phyloP scores from a whole-genome alignment of 2,113 vertebrate species.

The Hepsetus odoe region DNA sequence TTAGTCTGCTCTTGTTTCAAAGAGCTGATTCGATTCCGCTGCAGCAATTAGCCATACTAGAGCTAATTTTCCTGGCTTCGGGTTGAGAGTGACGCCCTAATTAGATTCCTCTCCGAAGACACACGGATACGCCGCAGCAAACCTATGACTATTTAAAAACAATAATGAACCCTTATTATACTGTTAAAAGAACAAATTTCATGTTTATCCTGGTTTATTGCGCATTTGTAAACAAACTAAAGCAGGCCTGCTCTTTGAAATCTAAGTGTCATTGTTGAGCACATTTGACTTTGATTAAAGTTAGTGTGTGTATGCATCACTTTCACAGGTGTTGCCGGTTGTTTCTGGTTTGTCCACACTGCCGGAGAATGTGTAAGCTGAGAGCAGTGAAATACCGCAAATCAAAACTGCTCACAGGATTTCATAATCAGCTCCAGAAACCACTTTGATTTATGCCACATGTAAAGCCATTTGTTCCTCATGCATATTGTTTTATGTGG shows the following conservation, averaged over 20 bases:
- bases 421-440: conserved; percentile 1
- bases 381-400: background rate
- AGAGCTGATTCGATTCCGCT: conserved; percentile 99
- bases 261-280: conserved; percentile 77
- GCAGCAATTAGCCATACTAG: conserved; percentile 97
- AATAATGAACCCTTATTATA: conserved; percentile 78
- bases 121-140: conserved; percentile 81
- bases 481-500: background rate
- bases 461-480: background rate
- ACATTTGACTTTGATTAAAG: conserved; percentile 80
- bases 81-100: conserved; percentile 96
- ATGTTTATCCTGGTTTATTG: conserved; percentile 49
- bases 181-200: conserved; percentile 79
- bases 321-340: background rate
- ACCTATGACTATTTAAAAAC: conserved; percentile 75
- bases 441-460: conserved; percentile 9
- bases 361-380: background rate
- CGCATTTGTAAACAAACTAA: conserved; percentile 83
- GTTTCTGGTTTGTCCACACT: background rate
- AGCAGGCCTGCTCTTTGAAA: conserved; percentile 77
- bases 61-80: conserved; percentile 97
- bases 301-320: background rate
- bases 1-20: conserved; percentile 96
- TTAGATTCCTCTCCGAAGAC: conserved; percentile 92
- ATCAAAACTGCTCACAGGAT: conserved; percentile 1